Base-by-base conservation (phyloP, 2,797 vertebrate species). In the Fistularia commersonii region DNA sequence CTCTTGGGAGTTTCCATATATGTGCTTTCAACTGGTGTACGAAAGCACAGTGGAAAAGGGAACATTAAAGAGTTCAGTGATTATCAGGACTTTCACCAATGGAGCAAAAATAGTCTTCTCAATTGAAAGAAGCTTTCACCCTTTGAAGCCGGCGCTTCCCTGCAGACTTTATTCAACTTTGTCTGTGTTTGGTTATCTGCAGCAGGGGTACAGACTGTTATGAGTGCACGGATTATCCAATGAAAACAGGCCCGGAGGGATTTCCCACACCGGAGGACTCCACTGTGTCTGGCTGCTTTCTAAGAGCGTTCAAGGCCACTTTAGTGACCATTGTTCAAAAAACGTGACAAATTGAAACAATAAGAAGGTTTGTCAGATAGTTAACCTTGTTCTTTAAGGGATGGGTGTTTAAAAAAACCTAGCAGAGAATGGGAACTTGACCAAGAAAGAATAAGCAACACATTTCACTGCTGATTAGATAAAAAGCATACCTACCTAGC, bases 401-500 rank as follows among this genome's bases (percentile, higher is more conserved):
- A 48, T 35, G 43, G 46, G 40, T 32, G 38, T 11, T 11, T 23
- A 23, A 23, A 23, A 23, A 23, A 23, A 23, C 3, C 11, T 11
- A 11, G 11, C 38, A 39, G 38, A 9, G 10, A 11, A 11, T 9
- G 11, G 38, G 12, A 62, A 48, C 10, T 8, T 0, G 41, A 57
- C 6, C 45, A 23, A 23, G 23, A 23, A 23, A 23, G 23, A 23
- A 23, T 23, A 23, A 23, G 23, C 23, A 23, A 23, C 4, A 23
- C 4, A 23, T 23, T 23, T 23, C 2, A 41, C 39, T 5, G 5
- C 9, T 41, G 45, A 61, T 1, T 6, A 23, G 11, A 5, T 32
- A 12, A 54, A 11, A 38, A 9, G 6, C 3, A 40, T 11, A 50
- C 89, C 82, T 90, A 98, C 97, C 96, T 13, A 99, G 84, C 97